Percentiles rank a stretch among this genome's conserved stretches.
These are phyloP conservation scores for Lacerta viridis DNA, from an alignment of 2,797 vertebrate species.

Conservation along the genomic window DNA sequence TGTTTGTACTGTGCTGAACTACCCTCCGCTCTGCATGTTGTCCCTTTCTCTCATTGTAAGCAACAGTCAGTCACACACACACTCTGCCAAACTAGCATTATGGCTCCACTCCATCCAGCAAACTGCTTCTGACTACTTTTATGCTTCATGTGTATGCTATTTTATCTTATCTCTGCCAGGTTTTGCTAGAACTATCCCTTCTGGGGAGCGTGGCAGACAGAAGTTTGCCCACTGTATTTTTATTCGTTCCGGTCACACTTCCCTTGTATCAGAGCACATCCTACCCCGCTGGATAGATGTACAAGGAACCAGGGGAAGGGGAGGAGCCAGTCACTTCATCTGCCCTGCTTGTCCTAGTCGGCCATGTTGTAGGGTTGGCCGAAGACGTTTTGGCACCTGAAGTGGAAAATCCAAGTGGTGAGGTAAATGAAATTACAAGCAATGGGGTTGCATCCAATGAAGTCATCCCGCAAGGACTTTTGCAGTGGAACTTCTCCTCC, in stretches of 20 bases:
- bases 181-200: neutral
- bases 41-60: too few relatives aligned
- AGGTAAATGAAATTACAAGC: constrained; percentile 5
- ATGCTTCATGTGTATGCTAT: neutral
- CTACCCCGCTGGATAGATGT: neutral
- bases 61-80: too few relatives aligned
- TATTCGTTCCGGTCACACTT: neutral
- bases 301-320: neutral
- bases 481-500: too few relatives aligned
- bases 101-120: neutral
- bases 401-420: too few relatives aligned
- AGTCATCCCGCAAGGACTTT: too few relatives aligned
- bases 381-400: neutral
- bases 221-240: neutral
- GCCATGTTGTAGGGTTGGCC: neutral
- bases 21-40: too few relatives aligned
- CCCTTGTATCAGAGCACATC: neutral
- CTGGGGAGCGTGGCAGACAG: neutral
- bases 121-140: neutral
- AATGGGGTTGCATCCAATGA: neutral
- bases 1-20: too few relatives aligned
- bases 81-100: too few relatives aligned
- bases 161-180: neutral
- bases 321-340: neutral
- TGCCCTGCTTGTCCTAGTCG: neutral